phyloP scores from a whole-genome alignment of 2,113 vertebrate genomes.

The Protobothrops mucrosquamatus region DNA sequence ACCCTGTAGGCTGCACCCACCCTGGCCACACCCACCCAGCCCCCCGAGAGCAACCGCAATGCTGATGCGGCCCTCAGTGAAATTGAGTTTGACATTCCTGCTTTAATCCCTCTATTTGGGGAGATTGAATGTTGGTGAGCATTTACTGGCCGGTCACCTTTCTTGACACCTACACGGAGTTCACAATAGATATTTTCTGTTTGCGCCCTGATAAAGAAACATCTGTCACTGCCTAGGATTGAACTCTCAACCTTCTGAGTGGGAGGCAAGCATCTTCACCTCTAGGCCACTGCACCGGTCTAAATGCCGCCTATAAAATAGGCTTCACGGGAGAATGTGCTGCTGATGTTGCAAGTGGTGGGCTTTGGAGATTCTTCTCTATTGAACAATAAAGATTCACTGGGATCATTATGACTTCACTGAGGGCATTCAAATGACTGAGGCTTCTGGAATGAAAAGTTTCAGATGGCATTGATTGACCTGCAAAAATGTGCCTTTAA shows the following conservation, averaged over 20 bases:
- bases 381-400: slow-evolving; percentile 55
- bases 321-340: slow-evolving; percentile 34
- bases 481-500: slow-evolving; percentile 59
- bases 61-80: no score
- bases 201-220: not conserved
- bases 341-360: slow-evolving; percentile 47
- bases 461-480: slow-evolving; percentile 65
- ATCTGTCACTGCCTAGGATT: not conserved
- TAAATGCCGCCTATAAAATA: slow-evolving; percentile 50
- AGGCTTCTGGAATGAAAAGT: slow-evolving; percentile 67
- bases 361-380: slow-evolving; percentile 54
- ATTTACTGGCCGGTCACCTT: not conserved
- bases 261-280: not conserved
- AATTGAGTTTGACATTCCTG: no score
- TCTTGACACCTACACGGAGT: not conserved
- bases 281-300: not conserved
- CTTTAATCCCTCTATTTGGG: not conserved
- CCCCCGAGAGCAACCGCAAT: no score
- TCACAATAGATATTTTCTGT: not conserved
- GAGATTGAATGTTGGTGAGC: not conserved
- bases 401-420: slow-evolving; percentile 62
- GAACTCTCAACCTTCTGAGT: not conserved
- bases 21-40: no score
- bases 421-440: slow-evolving; percentile 57
- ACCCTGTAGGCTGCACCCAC: no score